Conservation (phyloP, 2,113 vertebrate species). For the Podiceps cristatus region DNA sequence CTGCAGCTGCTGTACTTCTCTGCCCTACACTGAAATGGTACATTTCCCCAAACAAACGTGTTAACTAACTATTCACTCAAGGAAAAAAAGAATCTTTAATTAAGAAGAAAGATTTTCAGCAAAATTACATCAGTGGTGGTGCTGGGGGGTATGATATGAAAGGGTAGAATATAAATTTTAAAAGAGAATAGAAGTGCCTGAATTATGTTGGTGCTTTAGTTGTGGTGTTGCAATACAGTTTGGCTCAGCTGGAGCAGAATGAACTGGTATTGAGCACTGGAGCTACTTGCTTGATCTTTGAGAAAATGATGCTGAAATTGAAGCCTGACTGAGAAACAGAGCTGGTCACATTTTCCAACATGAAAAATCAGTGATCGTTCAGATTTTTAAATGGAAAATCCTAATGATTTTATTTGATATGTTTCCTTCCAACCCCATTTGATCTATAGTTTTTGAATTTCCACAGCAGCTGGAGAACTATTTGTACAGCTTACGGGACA, state of each 20-base stretch:
- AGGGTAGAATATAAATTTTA: background rate
- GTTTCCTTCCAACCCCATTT: background rate
- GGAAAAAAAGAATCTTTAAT: background rate
- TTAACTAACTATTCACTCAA: background rate
- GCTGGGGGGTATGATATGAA: background rate
- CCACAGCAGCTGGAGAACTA: background rate
- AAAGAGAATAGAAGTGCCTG: background rate
- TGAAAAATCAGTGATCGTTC: background rate
- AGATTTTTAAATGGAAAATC: background rate
- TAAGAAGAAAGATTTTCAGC: background rate
- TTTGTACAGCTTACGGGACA: background rate
- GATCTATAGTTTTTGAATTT: background rate
- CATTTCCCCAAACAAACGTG: background rate
- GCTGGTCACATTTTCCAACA: background rate
- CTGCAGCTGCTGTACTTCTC: background rate
- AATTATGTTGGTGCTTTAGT: background rate
- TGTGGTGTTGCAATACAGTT: background rate
- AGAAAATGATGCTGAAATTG: fast-evolving
- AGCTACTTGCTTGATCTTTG: background rate
- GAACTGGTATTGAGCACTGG: background rate
- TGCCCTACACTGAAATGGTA: background rate
- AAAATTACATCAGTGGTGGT: background rate
- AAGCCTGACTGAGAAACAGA: background rate
- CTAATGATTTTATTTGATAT: background rate
- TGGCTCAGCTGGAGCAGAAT: background rate